phyloP scores from a whole-genome alignment of 1,140 invertebrate genomes.

The Calosoma granatense region DNA sequence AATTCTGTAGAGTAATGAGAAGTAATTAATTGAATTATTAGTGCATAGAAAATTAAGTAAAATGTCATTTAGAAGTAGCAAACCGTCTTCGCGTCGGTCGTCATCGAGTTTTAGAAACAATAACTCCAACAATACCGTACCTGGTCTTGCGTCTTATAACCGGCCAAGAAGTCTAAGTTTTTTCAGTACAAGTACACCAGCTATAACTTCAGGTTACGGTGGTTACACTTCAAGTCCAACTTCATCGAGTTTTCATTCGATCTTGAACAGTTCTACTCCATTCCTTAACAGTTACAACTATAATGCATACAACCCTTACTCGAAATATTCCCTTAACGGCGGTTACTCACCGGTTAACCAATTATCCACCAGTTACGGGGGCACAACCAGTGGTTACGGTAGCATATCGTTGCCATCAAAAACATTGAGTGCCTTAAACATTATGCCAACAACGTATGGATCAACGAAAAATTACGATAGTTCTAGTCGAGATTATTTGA shows the following conservation, averaged over 20 bases:
- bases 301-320: not conserved
- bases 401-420: slow-evolving; percentile 31
- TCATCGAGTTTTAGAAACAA: not conserved
- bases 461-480: slow-evolving; percentile 15
- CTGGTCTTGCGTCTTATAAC: not conserved
- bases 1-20: too few species aligned
- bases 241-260: not conserved
- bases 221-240: slow-evolving; percentile 16
- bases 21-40: too few species aligned
- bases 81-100: not conserved
- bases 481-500: slow-evolving; percentile 13
- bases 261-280: not conserved
- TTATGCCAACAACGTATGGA: slow-evolving; percentile 22
- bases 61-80: slow-evolving; percentile 8
- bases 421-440: slow-evolving; percentile 22
- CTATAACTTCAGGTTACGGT: slow-evolving; percentile 18
- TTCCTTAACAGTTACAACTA: not conserved
- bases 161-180: slow-evolving; percentile 6
- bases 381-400: slow-evolving; percentile 22
- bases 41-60: too few species aligned
- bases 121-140: not conserved
- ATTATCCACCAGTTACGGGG: not conserved
- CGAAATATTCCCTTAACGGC: not conserved
- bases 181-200: not conserved
- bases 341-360: not conserved